Evolutionary conservation across 2,888 invertebrate genomes (phyloP).

Genomic region (Mellilla xanthometata): DNA sequence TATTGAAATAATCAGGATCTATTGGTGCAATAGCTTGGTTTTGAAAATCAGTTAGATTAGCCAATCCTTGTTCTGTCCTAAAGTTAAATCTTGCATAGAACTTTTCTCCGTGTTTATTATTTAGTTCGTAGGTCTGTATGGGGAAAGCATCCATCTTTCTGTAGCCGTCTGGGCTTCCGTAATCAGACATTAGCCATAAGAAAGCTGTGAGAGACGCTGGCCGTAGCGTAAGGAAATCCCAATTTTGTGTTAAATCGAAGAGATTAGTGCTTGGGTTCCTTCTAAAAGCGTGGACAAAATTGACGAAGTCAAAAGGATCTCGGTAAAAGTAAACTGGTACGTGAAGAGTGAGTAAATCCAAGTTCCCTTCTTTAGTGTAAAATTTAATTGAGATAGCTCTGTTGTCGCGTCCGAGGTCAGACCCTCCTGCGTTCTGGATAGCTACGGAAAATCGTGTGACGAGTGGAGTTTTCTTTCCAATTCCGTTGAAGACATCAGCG

Average conservation of each 20-base stretch:
- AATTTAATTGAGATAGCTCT: constrained; percentile 70
- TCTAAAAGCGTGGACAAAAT: constrained; percentile 78
- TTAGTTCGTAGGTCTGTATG: constrained; percentile 93
- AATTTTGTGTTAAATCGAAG: constrained; percentile 51
- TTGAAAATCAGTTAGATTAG: constrained; percentile 84
- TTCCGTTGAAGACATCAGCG: constrained; percentile 80
- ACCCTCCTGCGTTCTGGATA: constrained; percentile 84
- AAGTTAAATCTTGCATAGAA: constrained; percentile 94
- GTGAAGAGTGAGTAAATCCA: constrained; percentile 64
- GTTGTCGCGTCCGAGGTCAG: constrained; percentile 61
- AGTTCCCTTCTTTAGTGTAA: constrained; percentile 51
- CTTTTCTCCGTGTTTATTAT: constrained; percentile 86
- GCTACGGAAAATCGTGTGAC: constrained; percentile 83
- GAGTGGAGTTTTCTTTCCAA: constrained; percentile 83
- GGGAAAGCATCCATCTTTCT: constrained; percentile 95
- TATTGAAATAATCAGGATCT: constrained; percentile 92
- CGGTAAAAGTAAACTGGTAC: constrained; percentile 81
- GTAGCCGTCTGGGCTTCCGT: constrained; percentile 94
- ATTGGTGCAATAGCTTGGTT: constrained; percentile 84
- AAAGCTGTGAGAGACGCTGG: constrained; percentile 88
- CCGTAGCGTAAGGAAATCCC: constrained; percentile 75
- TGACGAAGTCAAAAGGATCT: constrained; percentile 77
- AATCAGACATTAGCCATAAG: constrained; percentile 90
- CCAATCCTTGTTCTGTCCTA: constrained; percentile 93
- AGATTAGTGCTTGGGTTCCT: constrained; percentile 80